Evolutionary conservation across 2,888 invertebrate genomes (phyloP).

Genomic region (Drosophila fungiperda): DNA sequence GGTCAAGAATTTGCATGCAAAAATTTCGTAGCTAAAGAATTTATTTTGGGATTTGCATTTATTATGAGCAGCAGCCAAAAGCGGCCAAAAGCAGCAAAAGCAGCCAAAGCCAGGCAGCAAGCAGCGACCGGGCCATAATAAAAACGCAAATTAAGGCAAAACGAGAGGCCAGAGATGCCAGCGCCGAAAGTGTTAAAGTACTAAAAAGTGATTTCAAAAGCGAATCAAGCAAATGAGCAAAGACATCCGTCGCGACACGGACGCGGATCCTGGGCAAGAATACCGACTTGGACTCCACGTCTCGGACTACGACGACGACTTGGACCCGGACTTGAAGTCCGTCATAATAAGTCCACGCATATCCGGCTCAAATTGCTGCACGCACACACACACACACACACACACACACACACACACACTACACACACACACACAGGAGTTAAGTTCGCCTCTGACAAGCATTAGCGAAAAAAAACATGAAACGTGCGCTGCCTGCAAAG

Average conservation of each 20-base stretch:
- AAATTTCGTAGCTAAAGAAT: conserved; percentile 58
- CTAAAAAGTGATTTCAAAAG: conserved; percentile 46
- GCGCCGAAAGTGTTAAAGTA: conserved; percentile 66
- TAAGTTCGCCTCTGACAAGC: conserved; percentile 49
- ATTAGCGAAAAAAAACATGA: conserved; percentile 63
- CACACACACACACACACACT: conserved; percentile 8
- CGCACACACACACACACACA: conserved; percentile 23
- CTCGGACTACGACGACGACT: conserved; percentile 2
- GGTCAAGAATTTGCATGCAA: conserved; percentile 77
- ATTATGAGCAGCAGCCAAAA: conserved; percentile 61
- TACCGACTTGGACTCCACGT: neutral
- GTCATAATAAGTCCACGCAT: conserved; percentile 52
- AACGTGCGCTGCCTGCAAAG: conserved; percentile 76
- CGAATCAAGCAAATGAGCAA: conserved; percentile 29
- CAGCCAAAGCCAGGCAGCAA: conserved; percentile 3
- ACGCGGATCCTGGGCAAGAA: neutral
- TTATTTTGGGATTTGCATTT: conserved; percentile 76
- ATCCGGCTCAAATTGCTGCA: conserved; percentile 68
- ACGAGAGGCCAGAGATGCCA: conserved; percentile 12
- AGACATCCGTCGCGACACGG: conserved; percentile 43
- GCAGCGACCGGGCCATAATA: conserved; percentile 22
- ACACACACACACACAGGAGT: conserved; percentile 16
- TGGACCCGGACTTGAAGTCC: conserved; percentile 26
- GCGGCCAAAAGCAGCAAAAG: neutral
- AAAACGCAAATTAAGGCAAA: conserved; percentile 63